Evolutionary conservation across 2,888 invertebrate species (phyloP), one percentile per base, ranked within the genome.

Genomic region (Melanargia galathea): DNA sequence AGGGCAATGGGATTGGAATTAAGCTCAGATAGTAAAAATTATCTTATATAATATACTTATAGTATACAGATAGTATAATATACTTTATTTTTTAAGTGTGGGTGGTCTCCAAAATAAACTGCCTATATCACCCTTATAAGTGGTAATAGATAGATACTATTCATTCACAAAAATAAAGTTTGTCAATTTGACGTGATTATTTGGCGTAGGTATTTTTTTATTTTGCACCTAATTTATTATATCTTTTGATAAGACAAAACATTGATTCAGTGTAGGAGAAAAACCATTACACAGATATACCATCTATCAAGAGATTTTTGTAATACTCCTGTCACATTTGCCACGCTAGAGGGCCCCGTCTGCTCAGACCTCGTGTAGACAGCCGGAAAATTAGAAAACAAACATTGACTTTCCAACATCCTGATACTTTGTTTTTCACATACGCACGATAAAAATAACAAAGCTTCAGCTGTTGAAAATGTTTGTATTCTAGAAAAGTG

Each of bases 371-470:
- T 81, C 79, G 85, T 75, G 84, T 81, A 87, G 90, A 90, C 89
- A 90, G 81, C 84, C 89, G 87, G 88, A 90, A 90, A 90, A 90
- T 90, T 87, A 88, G 81, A 88, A 87, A 87, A 82, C 84, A 87
- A 87, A 89, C 82, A 87, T 64, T 68, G 65, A 68, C 70, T 71
- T 59, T 49, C 33, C 58, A 59, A 59, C 49, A 26, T 68, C 61
- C 66, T 40, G 33, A 60, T 65, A 64, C 64, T 66, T 66, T 66
- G 61, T 61, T 66, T 63, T 63, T 51, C 48, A 48, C 35, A 58
- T 22, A 48, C 48, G 48, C 58, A 48, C 35, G 58, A 24, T 24
- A 58, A 35, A 22, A 58, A 48, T 16, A 58, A 11, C 55, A 43
- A 55, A 30, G 49, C 10, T 51, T 51, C 49, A 26, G 3, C 1